Evolutionary conservation across 92 coral and sea anemone genomes (phyloP), one percentile per base, ranked within the genome.

Genomic region (Paragorgia papillata): DNA sequence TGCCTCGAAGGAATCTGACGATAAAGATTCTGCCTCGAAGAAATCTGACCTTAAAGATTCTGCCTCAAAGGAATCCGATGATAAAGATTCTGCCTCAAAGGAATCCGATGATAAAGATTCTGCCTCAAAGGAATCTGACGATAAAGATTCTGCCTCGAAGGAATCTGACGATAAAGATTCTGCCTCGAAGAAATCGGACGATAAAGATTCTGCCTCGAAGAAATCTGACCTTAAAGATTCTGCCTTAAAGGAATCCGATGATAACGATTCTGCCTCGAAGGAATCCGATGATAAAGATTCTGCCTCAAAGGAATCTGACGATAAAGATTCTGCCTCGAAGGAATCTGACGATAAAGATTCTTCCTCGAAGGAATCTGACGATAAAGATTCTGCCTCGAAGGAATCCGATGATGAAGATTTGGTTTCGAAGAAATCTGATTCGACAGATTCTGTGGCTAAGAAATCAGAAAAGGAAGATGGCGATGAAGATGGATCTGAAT

Each of bases 241-340:
- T 7, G 53, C 35, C 9, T 31, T 29, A 48, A 35, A n/a, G 28
- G 51, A 24, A 67, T 14, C 57, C 13, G 58, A 67, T 12, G 57
- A 24, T 67, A 14, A 43, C 20, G 37, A 51, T 9, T 31, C 44
- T 6, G 62, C 30, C 51, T 73, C 86, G 3, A 80, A 80, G 28
- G 74, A 57, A 25, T 79, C 76, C 25, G 81, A 74, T 15, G 90
- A 46, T 2, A 15, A 46, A 46, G n/a, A 15, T 46, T 46, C n/a
- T 26, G 29, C 24, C 29, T n/a, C 26, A 9, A 15, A 19, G 12
- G 31, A 54, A 7, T 43, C 28, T 20, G 12, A 48, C 46, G 24
- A 43, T 3, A 54, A 34, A 7, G 32, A 49, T 2, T 12, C 19
- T n/a, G n/a, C 7, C 2, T 46, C 53, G n/a, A 15, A 15, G 53